phyloP scores from a whole-genome alignment of 2,113 vertebrate species.

The Hymenochirus boettgeri region DNA sequence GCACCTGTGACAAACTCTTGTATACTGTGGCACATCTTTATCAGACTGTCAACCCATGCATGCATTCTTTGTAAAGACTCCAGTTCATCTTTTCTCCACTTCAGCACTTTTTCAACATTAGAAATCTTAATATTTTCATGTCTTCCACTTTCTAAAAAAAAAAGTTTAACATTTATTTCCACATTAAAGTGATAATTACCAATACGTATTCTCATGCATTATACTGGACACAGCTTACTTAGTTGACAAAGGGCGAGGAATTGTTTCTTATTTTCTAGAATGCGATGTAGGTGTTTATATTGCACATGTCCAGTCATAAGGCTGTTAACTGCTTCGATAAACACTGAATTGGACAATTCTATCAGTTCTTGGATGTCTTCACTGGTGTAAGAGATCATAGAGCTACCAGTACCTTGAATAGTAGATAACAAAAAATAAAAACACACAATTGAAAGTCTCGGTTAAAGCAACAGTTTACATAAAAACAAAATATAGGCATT shows the following conservation, averaged over 20 bases:
- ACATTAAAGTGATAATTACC: not conserved
- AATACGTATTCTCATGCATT: slow-evolving; percentile 39
- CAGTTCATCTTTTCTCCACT: slow-evolving; percentile 59
- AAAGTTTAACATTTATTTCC: not conserved
- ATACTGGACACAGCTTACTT: slow-evolving; percentile 59
- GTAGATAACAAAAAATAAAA: not conserved
- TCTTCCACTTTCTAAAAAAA: slow-evolving; percentile 48
- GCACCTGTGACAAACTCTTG: slow-evolving; percentile 68
- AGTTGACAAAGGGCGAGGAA: slow-evolving; percentile 68
- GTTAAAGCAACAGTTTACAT: no score
- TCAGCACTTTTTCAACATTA: slow-evolving; percentile 52
- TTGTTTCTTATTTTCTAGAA: slow-evolving; percentile 46
- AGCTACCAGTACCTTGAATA: slow-evolving; percentile 57
- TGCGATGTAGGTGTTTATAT: slow-evolving; percentile 61
- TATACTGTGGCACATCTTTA: slow-evolving; percentile 70
- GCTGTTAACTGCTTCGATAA: slow-evolving; percentile 41
- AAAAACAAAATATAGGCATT: no score
- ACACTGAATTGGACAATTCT: slow-evolving; percentile 56
- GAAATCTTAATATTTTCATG: rapidly evolving
- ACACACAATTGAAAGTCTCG: no score
- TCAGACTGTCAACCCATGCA: slow-evolving; percentile 60
- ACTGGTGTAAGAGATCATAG: slow-evolving; percentile 59
- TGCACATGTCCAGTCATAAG: slow-evolving; percentile 56
- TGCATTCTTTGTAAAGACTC: slow-evolving; percentile 54
- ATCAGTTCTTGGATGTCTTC: slow-evolving; percentile 61